Evolutionary conservation across 2,797 vertebrate genomes (phyloP).

Genomic region (Oceanodroma leucorhoa): DNA sequence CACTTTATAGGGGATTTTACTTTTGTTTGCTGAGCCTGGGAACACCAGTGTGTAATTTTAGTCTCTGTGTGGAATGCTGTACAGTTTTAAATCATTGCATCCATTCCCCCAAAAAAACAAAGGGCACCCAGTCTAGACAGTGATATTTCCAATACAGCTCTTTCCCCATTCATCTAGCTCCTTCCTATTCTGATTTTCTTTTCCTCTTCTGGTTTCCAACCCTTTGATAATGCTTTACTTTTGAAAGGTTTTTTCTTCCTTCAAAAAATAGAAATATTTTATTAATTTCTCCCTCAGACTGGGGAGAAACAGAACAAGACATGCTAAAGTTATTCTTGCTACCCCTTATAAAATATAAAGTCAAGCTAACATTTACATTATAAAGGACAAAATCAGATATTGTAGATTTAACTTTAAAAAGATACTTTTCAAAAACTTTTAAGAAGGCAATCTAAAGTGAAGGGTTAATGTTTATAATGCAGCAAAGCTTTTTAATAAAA

Average conservation of each 20-base stretch:
- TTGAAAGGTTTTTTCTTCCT: neutral
- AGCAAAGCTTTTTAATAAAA: neutral
- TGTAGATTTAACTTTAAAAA: neutral
- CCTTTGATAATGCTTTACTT: neutral
- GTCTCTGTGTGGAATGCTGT: neutral
- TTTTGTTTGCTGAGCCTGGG: neutral
- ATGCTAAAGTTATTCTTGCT: neutral
- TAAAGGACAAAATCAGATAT: neutral
- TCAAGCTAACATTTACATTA: neutral
- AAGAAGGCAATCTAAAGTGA: neutral
- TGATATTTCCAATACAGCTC: neutral
- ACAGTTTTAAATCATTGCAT: neutral
- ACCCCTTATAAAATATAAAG: neutral
- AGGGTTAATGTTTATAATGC: neutral
- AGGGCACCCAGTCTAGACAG: neutral
- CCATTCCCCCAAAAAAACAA: fast-evolving
- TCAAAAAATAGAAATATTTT: neutral
- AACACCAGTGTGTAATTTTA: neutral
- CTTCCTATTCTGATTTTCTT: neutral
- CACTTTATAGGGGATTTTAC: neutral
- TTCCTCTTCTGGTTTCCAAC: neutral
- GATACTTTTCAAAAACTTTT: neutral
- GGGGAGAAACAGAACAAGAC: neutral
- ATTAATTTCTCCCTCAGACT: neutral
- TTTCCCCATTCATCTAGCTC: neutral